Evolutionary conservation across 2,797 vertebrate species (phyloP).

Genomic region (Myotis planiceps): DNA sequence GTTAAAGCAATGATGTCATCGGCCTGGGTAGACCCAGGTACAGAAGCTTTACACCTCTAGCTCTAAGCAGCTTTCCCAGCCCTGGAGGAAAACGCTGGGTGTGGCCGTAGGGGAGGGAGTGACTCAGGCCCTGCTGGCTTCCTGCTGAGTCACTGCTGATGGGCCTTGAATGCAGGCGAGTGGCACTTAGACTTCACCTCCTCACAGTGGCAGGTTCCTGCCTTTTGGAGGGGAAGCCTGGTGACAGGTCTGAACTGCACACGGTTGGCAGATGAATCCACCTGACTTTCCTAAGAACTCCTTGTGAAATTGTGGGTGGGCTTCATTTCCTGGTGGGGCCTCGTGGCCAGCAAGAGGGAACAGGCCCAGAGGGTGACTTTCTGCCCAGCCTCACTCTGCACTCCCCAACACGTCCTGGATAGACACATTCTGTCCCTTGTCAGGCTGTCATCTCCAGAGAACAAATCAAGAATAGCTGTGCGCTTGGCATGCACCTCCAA

Average conservation of each 20-base stretch:
- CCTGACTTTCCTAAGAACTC: neutral
- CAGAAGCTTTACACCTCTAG: neutral
- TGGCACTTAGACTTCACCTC: neutral
- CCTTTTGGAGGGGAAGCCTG: neutral
- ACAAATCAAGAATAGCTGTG: neutral
- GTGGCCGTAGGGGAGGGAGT: constrained; percentile 54
- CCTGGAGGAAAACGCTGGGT: constrained; percentile 67
- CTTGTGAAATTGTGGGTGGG: neutral
- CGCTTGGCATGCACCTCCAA: neutral
- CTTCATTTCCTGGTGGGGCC: neutral
- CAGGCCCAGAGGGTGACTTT: neutral
- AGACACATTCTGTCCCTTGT: neutral
- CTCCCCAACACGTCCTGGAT: neutral
- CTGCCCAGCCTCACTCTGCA: neutral
- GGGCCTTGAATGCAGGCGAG: neutral
- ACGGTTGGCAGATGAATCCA: fast-evolving
- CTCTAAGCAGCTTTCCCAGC: neutral
- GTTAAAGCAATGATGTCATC: neutral
- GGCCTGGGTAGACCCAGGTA: constrained; percentile 23
- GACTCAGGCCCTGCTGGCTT: constrained; percentile 66
- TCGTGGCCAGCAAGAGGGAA: neutral
- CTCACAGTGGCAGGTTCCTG: neutral
- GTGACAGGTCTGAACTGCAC: neutral
- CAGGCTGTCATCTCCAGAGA: neutral
- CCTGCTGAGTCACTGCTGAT: constrained; percentile 70